Conservation (phyloP, 2,797 vertebrate genomes). For the Crypturellus tataupa region DNA sequence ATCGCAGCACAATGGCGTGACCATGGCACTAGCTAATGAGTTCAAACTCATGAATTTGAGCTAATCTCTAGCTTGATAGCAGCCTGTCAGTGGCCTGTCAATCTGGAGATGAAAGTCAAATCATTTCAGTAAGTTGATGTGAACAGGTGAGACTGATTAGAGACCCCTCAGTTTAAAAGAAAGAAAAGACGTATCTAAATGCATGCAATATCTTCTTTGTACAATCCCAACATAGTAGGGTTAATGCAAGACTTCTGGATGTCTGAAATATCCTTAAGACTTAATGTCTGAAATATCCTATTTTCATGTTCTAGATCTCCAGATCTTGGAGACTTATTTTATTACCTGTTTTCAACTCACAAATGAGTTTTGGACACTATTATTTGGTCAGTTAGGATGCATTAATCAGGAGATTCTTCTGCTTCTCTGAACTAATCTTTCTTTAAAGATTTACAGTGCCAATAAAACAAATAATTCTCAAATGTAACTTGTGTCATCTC, state of each 20-base stretch:
- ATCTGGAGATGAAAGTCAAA: constrained; percentile 25
- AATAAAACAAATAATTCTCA: background rate
- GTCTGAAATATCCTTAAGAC: no score
- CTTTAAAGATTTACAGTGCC: background rate
- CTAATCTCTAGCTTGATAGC: constrained; percentile 37
- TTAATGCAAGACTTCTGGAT: background rate
- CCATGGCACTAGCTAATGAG: constrained; percentile 47
- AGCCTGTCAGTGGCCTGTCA: background rate
- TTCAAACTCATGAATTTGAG: constrained; percentile 37
- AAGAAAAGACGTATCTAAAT: background rate
- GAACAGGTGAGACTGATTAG: background rate
- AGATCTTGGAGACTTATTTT: background rate
- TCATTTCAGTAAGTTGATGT: background rate
- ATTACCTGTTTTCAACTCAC: background rate
- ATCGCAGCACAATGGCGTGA: constrained; percentile 3
- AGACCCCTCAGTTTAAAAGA: background rate
- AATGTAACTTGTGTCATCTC: background rate
- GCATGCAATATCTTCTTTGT: background rate
- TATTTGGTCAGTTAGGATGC: background rate
- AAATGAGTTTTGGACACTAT: background rate
- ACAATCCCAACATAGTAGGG: background rate
- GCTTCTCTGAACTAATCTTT: background rate
- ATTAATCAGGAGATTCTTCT: background rate
- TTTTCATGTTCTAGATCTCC: background rate
- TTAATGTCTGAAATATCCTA: background rate